phyloP scores from a whole-genome alignment of 1,140 invertebrate species.

The Drusus annulatus region DNA sequence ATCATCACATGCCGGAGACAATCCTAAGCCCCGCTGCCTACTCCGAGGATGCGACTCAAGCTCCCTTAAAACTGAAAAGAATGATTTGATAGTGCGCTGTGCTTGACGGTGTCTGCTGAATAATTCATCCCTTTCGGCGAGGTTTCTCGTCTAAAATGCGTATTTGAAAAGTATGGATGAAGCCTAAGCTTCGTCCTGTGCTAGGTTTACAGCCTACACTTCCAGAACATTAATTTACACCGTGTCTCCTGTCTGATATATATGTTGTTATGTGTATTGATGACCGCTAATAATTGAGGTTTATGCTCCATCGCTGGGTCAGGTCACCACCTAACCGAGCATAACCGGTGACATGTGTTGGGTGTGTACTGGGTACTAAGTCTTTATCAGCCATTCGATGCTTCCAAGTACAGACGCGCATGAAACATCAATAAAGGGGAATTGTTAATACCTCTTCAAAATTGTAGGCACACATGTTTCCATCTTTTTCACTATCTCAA shows the following conservation, averaged over 20 bases:
- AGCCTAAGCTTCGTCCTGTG: slow-evolving; percentile 7
- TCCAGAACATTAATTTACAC: not conserved
- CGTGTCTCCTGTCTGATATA: slow-evolving; percentile 21
- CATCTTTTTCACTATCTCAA: too few species aligned
- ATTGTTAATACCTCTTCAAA: too few species aligned
- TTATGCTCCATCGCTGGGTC: not conserved
- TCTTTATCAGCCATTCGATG: not conserved
- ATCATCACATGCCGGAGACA: slow-evolving; percentile 52
- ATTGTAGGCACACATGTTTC: too few species aligned
- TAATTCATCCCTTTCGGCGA: not conserved
- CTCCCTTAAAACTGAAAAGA: not conserved
- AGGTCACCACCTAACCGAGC: not conserved
- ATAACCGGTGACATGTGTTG: slow-evolving; percentile 1
- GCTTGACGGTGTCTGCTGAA: not conserved
- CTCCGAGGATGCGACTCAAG: not conserved
- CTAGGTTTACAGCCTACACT: not conserved
- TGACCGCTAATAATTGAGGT: slow-evolving; percentile 22
- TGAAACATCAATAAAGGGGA: too few species aligned
- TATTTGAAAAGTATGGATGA: not conserved
- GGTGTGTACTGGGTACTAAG: not conserved
- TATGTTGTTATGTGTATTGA: slow-evolving; percentile 18
- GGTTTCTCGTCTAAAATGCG: not conserved
- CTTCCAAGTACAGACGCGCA: not conserved
- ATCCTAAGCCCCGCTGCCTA: slow-evolving; percentile 38
- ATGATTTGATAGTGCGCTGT: not conserved